A percentile compares a stretch with the other conserved stretches of the same genome.
Evolutionary conservation across 2,888 invertebrate species (phyloP).

Genomic region (Cryptus viduatorius): DNA sequence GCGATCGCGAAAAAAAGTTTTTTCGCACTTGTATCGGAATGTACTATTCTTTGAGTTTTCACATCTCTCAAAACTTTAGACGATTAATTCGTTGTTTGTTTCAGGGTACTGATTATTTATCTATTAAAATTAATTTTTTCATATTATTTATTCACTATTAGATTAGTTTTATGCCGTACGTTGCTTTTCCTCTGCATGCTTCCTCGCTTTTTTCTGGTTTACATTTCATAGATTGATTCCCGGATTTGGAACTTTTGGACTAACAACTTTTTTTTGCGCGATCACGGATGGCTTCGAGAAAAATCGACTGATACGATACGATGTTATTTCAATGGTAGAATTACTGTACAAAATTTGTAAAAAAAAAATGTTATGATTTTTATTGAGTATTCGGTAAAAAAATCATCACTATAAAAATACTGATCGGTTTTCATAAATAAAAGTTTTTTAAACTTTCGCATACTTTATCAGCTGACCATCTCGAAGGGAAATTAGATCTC

Average conservation of each 20-base stretch:
- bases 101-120: slow-evolving; percentile 65
- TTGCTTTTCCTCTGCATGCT: slow-evolving; percentile 65
- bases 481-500: slow-evolving; percentile 15
- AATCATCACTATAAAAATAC: neutral
- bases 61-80: slow-evolving; percentile 16
- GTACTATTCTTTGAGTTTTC: slow-evolving; percentile 43
- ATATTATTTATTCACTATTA: slow-evolving; percentile 1
- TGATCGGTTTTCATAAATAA: neutral
- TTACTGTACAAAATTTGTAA: neutral
- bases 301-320: neutral
- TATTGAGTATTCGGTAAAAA: neutral
- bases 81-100: slow-evolving; percentile 71
- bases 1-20: no score
- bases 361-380: neutral
- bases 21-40: no score
- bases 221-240: slow-evolving; percentile 4
- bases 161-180: slow-evolving; percentile 26
- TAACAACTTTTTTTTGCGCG: slow-evolving; percentile 4
- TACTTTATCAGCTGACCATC: neutral
- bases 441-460: neutral
- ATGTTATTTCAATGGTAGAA: neutral
- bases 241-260: slow-evolving; percentile 15
- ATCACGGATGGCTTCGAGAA: neutral
- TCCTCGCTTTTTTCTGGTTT: slow-evolving; percentile 67
- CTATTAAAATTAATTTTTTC: slow-evolving; percentile 58